phyloP scores from a whole-genome alignment of 2,888 invertebrate species.

The Chrysopilus asiliformis region DNA sequence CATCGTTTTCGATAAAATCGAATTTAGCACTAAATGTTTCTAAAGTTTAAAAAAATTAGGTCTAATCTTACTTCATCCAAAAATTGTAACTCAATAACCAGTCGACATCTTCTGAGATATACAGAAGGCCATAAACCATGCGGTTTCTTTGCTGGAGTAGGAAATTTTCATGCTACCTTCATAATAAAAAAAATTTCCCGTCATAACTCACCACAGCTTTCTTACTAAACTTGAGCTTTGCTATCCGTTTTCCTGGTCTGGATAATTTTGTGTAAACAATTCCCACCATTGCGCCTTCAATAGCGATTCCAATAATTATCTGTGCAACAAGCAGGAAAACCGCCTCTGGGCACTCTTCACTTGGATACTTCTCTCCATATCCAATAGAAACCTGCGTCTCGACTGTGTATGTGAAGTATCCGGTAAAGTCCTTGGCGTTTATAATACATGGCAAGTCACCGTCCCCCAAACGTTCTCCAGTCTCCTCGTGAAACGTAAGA shows the following conservation, averaged over 20 bases:
- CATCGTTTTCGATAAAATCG: too few relatives aligned
- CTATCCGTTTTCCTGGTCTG: slow-evolving; percentile 59
- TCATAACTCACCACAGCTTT: slow-evolving; percentile 51
- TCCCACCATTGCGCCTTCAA: slow-evolving; percentile 45
- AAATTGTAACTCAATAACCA: too few relatives aligned
- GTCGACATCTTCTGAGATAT: too few relatives aligned
- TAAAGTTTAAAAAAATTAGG: too few relatives aligned
- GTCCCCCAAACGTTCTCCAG: slow-evolving; percentile 32
- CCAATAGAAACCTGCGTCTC: slow-evolving; percentile 80
- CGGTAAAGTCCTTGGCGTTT: slow-evolving; percentile 48
- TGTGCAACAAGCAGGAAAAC: slow-evolving; percentile 71
- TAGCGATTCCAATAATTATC: slow-evolving; percentile 50
- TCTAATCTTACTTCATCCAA: too few relatives aligned
- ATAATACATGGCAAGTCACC: slow-evolving; percentile 41
- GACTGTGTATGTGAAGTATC: slow-evolving; percentile 66
- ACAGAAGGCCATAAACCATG: too few relatives aligned
- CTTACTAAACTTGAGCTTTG: slow-evolving; percentile 70
- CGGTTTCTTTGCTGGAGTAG: too few relatives aligned
- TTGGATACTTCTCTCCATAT: slow-evolving; percentile 68
- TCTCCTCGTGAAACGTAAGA: slow-evolving; percentile 45
- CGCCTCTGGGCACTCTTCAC: slow-evolving; percentile 74
- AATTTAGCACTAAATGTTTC: too few relatives aligned
- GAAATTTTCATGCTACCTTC: too few relatives aligned
- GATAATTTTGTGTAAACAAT: slow-evolving; percentile 67
- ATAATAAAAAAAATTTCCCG: too few relatives aligned